Evolutionary conservation across 2,888 invertebrate genomes (phyloP).

Genomic region (Troglohyphantes excavatus): DNA sequence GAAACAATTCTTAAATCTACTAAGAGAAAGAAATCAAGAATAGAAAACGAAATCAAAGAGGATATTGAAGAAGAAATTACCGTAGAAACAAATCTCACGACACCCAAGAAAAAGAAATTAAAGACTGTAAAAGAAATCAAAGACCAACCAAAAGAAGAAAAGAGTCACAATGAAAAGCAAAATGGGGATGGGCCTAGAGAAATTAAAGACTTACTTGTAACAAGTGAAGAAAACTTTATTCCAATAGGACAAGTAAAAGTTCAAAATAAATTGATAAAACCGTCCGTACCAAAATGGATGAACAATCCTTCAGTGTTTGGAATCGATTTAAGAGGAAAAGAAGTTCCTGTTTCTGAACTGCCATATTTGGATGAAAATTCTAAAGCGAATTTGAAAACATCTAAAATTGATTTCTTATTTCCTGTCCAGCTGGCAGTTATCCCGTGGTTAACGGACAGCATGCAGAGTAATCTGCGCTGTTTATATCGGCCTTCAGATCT

Average conservation of each 20-base stretch:
- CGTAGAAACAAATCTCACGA: not conserved
- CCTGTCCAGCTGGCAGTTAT: conserved; percentile 80
- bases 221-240: conserved; percentile 84
- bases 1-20: not conserved
- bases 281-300: conserved; percentile 94
- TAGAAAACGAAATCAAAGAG: not conserved
- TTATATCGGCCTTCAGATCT: conserved; percentile 90
- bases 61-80: not conserved
- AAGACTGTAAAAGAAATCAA: not conserved
- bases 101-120: conserved; percentile 1
- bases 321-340: conserved; percentile 86
- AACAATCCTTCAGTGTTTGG: conserved; percentile 90
- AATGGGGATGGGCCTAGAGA: conserved; percentile 82
- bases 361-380: conserved; percentile 85
- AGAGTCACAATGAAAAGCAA: conserved; percentile 81
- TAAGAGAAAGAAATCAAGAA: not conserved
- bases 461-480: conserved; percentile 30
- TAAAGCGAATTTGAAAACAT: conserved; percentile 57
- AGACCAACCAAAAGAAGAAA: not conserved
- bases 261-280: conserved; percentile 84
- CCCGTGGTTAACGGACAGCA: conserved; percentile 71
- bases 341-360: conserved; percentile 85
- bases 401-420: conserved; percentile 78
- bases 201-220: not conserved
- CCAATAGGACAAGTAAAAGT: conserved; percentile 87